A percentile compares a stretch with the other conserved stretches of the same genome.
Evolutionary conservation across 2,888 invertebrate species (phyloP).

Genomic region (Meandrusa payeni): DNA sequence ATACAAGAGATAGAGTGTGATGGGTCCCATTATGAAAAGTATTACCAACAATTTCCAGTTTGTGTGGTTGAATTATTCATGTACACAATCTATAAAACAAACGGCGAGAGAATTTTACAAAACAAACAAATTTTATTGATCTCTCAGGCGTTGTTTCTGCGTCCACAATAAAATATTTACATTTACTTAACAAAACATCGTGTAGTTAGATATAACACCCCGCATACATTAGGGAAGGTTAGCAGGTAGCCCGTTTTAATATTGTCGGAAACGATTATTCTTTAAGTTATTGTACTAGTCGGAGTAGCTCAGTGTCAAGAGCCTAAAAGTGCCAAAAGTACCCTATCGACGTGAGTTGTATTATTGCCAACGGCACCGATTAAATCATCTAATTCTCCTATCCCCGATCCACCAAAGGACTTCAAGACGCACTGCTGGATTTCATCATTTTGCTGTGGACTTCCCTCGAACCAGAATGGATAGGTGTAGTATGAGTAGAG

Average conservation of each 20-base stretch:
- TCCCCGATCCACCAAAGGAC: no score
- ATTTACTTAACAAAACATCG: conserved; percentile 75
- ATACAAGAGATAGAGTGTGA: conserved; percentile 39
- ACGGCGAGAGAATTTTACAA: conserved; percentile 75
- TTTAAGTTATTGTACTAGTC: no score
- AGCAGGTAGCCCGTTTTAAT: conserved; percentile 1
- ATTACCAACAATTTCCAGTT: conserved; percentile 72
- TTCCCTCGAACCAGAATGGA: no score
- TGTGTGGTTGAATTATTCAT: conserved; percentile 75
- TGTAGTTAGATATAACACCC: conserved; percentile 55
- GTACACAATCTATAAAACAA: conserved; percentile 75
- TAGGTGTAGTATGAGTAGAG: no score
- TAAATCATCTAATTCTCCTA: no score
- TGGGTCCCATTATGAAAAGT: conserved; percentile 63
- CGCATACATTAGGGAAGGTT: conserved; percentile 44
- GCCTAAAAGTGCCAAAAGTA: no score
- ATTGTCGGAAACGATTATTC: no score
- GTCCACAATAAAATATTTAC: conserved; percentile 78
- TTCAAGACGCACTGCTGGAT: no score
- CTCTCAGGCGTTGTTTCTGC: conserved; percentile 76
- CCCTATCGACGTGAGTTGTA: no score
- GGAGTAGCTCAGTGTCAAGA: no score
- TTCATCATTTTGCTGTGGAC: no score
- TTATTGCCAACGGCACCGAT: no score
- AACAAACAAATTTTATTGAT: conserved; percentile 81